Base-by-base conservation (phyloP, 2,113 vertebrate species). In the Rhagologus leucostigma region DNA sequence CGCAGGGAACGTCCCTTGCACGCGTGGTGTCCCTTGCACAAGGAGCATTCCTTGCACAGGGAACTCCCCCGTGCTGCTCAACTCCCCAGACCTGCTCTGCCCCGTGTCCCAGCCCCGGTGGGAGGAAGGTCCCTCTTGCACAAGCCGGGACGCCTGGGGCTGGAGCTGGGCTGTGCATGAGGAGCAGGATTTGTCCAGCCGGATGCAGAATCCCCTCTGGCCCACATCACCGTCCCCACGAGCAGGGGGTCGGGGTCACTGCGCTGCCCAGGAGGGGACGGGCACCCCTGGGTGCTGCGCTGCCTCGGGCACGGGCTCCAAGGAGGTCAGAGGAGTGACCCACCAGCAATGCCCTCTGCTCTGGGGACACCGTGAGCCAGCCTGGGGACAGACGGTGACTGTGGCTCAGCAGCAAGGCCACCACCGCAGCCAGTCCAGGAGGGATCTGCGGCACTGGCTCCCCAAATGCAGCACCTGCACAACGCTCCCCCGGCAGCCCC, bases 171-270 rank as follows among this genome's bases (percentile, higher is more conserved):
- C 69, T 46, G 42, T 14, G 10, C 41, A 26, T 1, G 3, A 90
- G 42, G 60, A 26, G 70, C 56, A 57, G 62, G 56, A 39, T 78
- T 56, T 84, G 46, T 14, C 60, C 13, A 2, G 46, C 9, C n/a
- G 7, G 47, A 44, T 0, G 0, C 41, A 62, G 65, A 17, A 18
- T 14, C n/a, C 13, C 1, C 16, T 32, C 9, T 16, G 1, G 12
- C 46, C n/a, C 2, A 0, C 2, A 3, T 6, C 41, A 33, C 52
- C 0, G 4, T 8, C 42, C 32, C 47, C 62, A 22, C 10, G 0
- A 37, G 41, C 0, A 0, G 33, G 23, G 10, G 2, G 6, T 4
- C 1, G 0, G 63, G n/a, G 49, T 57, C 60, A 42, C 71, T 19
- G 19, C 0, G 0, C 52, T 60, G 53, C 84, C 60, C 55, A 7